Base-by-base conservation (phyloP, 2,888 invertebrate species). In the Acanthosoma haemorrhoidale region DNA sequence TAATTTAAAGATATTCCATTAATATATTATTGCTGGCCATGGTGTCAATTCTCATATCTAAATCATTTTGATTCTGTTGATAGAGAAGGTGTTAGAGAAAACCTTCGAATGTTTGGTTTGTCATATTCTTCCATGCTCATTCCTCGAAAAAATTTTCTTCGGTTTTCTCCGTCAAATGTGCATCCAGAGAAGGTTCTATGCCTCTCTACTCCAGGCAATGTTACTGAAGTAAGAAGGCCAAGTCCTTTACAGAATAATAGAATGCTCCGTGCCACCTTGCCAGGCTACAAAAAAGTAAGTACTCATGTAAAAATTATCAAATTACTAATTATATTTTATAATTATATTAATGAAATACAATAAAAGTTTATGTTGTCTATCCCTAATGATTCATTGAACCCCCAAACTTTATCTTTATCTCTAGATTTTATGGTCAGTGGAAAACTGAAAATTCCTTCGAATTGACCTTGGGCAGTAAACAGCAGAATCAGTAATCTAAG, bases 171-270 rank as follows among this genome's bases (percentile, higher is more conserved):
- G 72, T 84, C 84, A 58, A 79, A 79, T 13, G 84, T 83, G 57
- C 84, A 82, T 13, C 83, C 84, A 29, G 84, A 84, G 77, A 84
- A 83, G 18, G 85, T 84, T 80, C 87, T 83, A 77, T 86, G 86
- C 66, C 91, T 85, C 78, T 90, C 90, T 63, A 92, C 88, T 15
- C 91, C 90, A 0, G 91, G 91, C 80, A 92, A 87, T 1, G 90
- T 88, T 43, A 92, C 87, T 0, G 91, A 91, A 51, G 92, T 92
- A 77, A 92, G 84, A 74, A 88, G 81, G 2, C 94, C 93, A 79
- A 92, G 89, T 1, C 94, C 94, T 80, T 94, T 94, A 82, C 92
- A 90, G 84, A 94, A 92, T 70, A 94, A 86, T 74, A 94, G 84
- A 77, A 94, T 85, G 67, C 92, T 90, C 77, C 93, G 91, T 31